Evolutionary conservation across 2,888 invertebrate genomes (phyloP), one percentile per base, ranked within the genome.

Genomic region (Melinaea marsaeus): DNA sequence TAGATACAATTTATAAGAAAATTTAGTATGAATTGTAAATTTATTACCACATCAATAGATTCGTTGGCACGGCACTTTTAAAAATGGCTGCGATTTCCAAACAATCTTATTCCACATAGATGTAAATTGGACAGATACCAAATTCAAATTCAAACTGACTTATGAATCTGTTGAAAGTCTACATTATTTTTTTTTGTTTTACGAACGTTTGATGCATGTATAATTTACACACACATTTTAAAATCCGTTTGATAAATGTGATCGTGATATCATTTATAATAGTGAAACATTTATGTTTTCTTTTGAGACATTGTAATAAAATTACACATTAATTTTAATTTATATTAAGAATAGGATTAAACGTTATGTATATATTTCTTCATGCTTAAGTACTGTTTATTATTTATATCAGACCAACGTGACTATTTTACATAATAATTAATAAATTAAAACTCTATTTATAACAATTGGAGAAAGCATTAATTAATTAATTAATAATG

Each of bases 51-150:
- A 65, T 60, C 60, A 65, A 65, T 67, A 63, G 62, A 64, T 67
- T 60, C 62, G 61, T 65, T 63, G 60, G 65, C 65, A 62, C 58
- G 63, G 55, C 57, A 60, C 60, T 65, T 64, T 58, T 57, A 57
- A 67, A 22, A 67, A 66, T 66, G 65, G 63, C 61, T 67, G 64
- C 59, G 69, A 69, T 70, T 69, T 67, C 61, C 65, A 67, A 66
- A 66, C 67, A 64, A 67, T 62, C 62, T 64, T 62, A 61, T 66
- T 65, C 62, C 64, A 66, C 67, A 69, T 67, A 66, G 63, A 63
- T 63, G 65, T 61, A 63, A 63, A 66, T 66, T 67, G 70, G 70
- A 69, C 61, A 64, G 57, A 55, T 55, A 67, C 70, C 70, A 70
- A 22, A 22, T 22, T 22, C 22, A 22, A 22, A 70, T 64, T 68